Evolutionary conservation across 2,113 vertebrate species (phyloP).

Genomic region (Siniperca knerii): DNA sequence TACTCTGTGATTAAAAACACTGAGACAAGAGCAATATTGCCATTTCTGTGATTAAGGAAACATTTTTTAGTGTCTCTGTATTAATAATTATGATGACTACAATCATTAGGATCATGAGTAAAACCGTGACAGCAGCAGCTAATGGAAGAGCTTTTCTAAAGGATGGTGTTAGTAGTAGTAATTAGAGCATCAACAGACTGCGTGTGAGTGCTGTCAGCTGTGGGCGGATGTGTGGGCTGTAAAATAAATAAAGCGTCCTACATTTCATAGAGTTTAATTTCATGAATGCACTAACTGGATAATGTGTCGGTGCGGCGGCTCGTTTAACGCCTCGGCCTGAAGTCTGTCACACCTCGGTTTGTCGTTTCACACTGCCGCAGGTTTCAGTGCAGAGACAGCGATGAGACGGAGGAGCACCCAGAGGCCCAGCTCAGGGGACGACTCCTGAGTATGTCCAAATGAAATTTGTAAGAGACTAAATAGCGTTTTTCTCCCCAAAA

Average conservation of each 20-base stretch:
- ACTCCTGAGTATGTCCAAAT: background rate
- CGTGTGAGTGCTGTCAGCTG: background rate
- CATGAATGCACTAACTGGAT: background rate
- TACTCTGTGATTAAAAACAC: background rate
- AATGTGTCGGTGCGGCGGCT: background rate
- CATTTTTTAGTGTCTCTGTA: background rate
- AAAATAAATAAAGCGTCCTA: background rate
- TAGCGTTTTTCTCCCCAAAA: too few species aligned
- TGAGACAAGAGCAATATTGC: background rate
- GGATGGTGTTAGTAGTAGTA: too few species aligned
- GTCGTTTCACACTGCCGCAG: background rate
- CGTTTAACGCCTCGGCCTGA: constrained; percentile 11
- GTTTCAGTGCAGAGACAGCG: background rate
- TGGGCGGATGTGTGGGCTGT: background rate
- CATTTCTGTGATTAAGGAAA: background rate
- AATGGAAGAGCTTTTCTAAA: background rate
- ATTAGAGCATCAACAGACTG: background rate
- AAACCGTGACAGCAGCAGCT: background rate
- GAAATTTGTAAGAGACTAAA: too few species aligned
- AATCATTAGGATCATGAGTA: background rate
- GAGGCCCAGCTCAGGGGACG: background rate
- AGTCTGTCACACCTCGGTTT: background rate
- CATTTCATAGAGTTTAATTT: constrained; percentile 23
- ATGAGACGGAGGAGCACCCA: background rate
- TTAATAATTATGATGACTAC: background rate